A percentile compares a stretch with the other conserved stretches of the same genome.
phyloP scores from a whole-genome alignment of 1,140 invertebrate genomes.

The Spodoptera frugiperda region DNA sequence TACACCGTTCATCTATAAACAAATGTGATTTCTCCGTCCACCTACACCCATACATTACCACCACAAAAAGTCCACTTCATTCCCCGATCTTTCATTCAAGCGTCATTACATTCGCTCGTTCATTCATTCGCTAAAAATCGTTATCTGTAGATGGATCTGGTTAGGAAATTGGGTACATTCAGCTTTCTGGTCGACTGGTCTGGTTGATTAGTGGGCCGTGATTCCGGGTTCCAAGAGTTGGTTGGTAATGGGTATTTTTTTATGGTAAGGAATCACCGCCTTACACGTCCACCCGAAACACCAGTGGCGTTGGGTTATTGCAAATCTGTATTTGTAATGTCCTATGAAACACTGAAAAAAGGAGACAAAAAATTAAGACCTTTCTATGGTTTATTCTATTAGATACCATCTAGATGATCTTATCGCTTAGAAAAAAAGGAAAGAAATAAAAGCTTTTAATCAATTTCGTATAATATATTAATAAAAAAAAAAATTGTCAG shows the following conservation, averaged over 20 bases:
- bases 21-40: background rate
- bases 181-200: constrained; percentile 59
- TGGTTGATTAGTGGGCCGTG: constrained; percentile 59
- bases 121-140: constrained; percentile 51
- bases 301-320: no score
- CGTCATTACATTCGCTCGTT: constrained; percentile 72
- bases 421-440: no score
- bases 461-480: no score
- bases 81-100: constrained; percentile 61
- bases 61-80: constrained; percentile 10
- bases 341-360: no score
- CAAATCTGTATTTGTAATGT: no score
- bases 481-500: no score
- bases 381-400: no score
- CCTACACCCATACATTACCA: background rate
- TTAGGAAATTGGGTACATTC: constrained; percentile 75
- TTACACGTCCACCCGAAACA: no score
- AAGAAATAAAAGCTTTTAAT: no score
- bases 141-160: constrained; percentile 68
- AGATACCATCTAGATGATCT: no score
- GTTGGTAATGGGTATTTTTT: constrained; percentile 18
- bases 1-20: background rate
- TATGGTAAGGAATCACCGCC: no score
- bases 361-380: no score
- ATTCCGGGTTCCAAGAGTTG: constrained; percentile 48